These are phyloP conservation scores for Dreissena rostriformis DNA, from an alignment of 1,140 invertebrate genomes.

Conservation along the genomic window DNA sequence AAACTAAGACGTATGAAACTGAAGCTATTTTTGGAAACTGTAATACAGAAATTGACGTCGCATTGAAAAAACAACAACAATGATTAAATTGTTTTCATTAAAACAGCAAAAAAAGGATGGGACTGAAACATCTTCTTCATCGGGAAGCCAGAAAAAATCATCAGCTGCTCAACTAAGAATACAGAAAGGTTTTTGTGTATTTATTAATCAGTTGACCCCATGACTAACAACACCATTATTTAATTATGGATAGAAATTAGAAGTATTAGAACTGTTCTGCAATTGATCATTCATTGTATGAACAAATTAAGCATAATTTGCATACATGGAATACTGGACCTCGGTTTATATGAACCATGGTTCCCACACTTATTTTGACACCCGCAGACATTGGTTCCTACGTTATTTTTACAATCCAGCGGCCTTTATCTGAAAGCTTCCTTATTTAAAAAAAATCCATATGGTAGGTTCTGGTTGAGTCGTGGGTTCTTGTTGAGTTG, in stretches of 20 bases:
- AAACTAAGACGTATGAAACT: no score
- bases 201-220: not conserved
- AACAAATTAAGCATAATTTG: not conserved
- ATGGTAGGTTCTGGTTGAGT: no score
- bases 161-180: conserved; percentile 98
- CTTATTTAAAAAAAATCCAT: no score
- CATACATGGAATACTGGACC: not conserved
- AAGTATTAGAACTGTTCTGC: no score
- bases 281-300: not conserved
- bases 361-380: not conserved
- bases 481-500: no score
- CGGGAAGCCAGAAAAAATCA: conserved; percentile 92
- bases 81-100: conserved; percentile 99
- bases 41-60: conserved; percentile 5
- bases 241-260: no score
- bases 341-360: not conserved
- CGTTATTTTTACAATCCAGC: no score
- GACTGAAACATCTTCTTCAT: conserved; percentile 84
- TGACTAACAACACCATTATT: no score
- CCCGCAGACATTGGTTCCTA: no score
- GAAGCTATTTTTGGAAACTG: no score
- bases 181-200: conserved; percentile 91
- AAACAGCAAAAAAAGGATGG: conserved; percentile 99
- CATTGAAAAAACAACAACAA: conserved; percentile 78
- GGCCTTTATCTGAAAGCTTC: no score